phyloP scores from a whole-genome alignment of 2,797 vertebrate species.

The Geotrypetes seraphini region DNA sequence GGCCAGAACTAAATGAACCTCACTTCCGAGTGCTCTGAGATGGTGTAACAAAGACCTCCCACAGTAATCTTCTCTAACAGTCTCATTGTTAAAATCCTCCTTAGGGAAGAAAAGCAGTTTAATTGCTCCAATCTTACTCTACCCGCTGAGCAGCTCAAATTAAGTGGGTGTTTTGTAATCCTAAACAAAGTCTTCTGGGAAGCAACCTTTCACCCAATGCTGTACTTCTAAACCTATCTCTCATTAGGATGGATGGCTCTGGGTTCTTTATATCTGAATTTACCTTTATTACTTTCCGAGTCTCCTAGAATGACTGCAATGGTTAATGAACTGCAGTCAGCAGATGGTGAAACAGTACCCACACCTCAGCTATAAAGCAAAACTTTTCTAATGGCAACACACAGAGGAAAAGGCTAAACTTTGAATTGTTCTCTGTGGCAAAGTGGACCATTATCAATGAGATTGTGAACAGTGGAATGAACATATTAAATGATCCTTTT shows the following conservation, averaged over 20 bases:
- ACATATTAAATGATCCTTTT: slow-evolving; percentile 12
- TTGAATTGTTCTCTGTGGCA: slow-evolving; percentile 8
- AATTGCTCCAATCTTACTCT: slow-evolving; percentile 50
- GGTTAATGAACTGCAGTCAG: slow-evolving; percentile 20
- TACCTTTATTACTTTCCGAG: slow-evolving; percentile 26
- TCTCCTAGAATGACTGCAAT: slow-evolving; percentile 16
- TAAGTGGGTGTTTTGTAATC: slow-evolving; percentile 50
- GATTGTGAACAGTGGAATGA: slow-evolving; percentile 9
- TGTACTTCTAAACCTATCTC: slow-evolving; percentile 28
- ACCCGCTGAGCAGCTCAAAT: slow-evolving; percentile 44
- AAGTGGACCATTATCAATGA: slow-evolving; percentile 20
- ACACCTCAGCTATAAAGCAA: slow-evolving; percentile 2
- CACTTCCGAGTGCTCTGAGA: slow-evolving; percentile 11
- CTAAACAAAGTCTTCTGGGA: slow-evolving; percentile 45
- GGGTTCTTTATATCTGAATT: slow-evolving; percentile 31
- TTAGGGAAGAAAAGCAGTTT: slow-evolving; percentile 35
- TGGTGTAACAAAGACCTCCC: slow-evolving; percentile 32
- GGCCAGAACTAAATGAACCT: slow-evolving; percentile 10
- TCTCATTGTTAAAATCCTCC: slow-evolving; percentile 40
- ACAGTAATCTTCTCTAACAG: slow-evolving; percentile 23
- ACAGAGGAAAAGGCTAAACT: not conserved
- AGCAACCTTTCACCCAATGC: slow-evolving; percentile 44
- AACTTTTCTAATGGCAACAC: slow-evolving; percentile 9
- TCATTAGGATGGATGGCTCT: slow-evolving; percentile 45
- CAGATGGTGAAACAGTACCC: slow-evolving; percentile 10